Evolutionary conservation across 2,797 vertebrate genomes (phyloP).

Genomic region (Aselliscus stoliczkanus): DNA sequence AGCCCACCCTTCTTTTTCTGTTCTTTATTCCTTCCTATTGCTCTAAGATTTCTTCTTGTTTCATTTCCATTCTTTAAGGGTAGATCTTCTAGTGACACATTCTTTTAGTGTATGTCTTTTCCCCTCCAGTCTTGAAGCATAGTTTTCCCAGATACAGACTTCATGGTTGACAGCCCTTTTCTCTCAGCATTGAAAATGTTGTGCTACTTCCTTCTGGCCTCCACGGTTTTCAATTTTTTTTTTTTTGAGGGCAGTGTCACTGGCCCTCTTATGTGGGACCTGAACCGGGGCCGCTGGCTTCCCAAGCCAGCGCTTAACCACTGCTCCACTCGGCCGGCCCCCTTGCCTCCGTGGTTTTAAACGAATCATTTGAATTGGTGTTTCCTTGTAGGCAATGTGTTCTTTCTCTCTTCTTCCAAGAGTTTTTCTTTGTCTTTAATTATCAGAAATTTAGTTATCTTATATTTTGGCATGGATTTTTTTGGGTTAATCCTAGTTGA

Average conservation of each 20-base stretch:
- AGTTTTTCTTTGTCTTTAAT: conserved; percentile 10
- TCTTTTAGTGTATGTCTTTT: not conserved
- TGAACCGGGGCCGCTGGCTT: too few species aligned
- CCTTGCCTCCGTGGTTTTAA: not conserved
- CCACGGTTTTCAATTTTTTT: not conserved
- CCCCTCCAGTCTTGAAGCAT: not conserved
- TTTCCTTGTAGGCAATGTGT: not conserved
- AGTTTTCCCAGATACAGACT: not conserved
- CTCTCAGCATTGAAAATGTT: not conserved
- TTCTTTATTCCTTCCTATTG: not conserved
- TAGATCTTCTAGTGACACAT: not conserved
- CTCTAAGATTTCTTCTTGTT: not conserved
- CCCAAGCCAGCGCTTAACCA: too few species aligned
- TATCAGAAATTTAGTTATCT: not conserved
- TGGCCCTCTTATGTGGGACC: too few species aligned
- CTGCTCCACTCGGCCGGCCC: too few species aligned
- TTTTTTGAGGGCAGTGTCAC: too few species aligned
- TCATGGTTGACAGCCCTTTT: not conserved
- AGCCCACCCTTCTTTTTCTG: not conserved
- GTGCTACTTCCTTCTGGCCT: not conserved
- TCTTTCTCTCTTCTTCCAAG: conserved; percentile 10
- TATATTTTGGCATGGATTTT: not conserved
- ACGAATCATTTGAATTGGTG: not conserved
- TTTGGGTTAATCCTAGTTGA: not conserved
- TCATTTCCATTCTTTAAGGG: not conserved